A percentile compares a stretch with the other conserved stretches of the same genome.
These are phyloP conservation scores for Oreortyx pictus DNA, from an alignment of 2,797 vertebrate genomes.

Conservation along the genomic window DNA sequence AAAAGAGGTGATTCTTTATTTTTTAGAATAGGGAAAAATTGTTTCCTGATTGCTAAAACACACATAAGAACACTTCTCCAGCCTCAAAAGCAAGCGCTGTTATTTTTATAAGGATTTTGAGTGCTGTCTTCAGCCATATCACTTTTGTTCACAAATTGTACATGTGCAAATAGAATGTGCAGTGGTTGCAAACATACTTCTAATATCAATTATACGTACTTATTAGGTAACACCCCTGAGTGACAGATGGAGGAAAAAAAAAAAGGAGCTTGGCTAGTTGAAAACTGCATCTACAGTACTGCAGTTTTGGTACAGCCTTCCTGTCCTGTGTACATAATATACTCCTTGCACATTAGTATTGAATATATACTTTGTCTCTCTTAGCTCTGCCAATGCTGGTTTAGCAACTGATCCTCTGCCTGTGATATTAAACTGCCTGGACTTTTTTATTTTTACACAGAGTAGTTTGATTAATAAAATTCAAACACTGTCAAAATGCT, in stretches of 20 bases:
- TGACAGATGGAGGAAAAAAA: not conserved
- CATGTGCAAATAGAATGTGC: not conserved
- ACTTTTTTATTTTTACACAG: conserved; percentile 11
- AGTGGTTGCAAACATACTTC: not conserved
- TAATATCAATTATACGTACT: not conserved
- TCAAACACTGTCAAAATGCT: not conserved
- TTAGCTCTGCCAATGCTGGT: not conserved
- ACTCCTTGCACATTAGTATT: not conserved
- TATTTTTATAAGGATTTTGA: not conserved
- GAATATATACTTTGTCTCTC: conserved; percentile 23
- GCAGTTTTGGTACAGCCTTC: not conserved
- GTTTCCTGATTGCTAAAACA: not conserved
- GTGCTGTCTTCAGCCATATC: not conserved
- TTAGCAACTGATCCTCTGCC: not conserved
- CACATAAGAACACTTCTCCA: not conserved
- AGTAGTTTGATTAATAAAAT: conserved; percentile 30
- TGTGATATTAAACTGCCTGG: not conserved
- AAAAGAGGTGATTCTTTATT: not conserved
- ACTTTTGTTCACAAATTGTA: not conserved
- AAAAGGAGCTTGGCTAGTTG: not conserved
- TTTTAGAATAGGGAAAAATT: not conserved
- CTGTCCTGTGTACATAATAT: not conserved
- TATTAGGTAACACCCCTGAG: not conserved
- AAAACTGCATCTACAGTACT: not conserved
- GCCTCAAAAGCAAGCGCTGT: not conserved